Base-by-base conservation (phyloP, 2,113 vertebrate genomes). In the Canis aureus region DNA sequence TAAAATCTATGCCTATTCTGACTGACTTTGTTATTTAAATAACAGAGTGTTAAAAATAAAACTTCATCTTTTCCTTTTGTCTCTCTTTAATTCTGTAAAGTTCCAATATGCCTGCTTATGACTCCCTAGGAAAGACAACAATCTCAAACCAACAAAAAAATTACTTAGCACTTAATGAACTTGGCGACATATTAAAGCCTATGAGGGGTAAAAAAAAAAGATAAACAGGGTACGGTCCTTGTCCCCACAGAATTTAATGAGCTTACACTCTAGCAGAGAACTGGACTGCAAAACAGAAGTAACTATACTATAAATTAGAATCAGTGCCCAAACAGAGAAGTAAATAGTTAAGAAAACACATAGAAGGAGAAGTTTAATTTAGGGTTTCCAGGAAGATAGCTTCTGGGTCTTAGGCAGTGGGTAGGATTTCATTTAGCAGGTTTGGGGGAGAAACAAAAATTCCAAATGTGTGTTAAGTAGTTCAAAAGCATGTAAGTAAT, bases 1-100 rank as follows among this genome's bases (percentile, higher is more conserved):
- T 96, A 67, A 97, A 98, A 92, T 12, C n/a, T 76, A 69, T 74
- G 62, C 16, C 78, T 53, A 17, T 69, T 89, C 60, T 66, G 83
- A 87, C 19, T 29, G 53, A 49, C 60, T 97, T 81, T 22, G 89
- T 97, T 87, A 38, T 53, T 27, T 91, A 9, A 49, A 29, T 16
- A 81, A 55, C 3, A 71, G 25, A 66, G 27, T 27, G 3, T 38
- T 57, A 90, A 91, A 94, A 74, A 25, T 29, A 62, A 73, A 94
- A 32, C 0, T 22, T 29, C 27, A 5, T 16, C 62, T 49, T 69
- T 71, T 71, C 35, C 49, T 43, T 83, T 5, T 57, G 20, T 19
- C 25, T 90, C 25, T 67, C 73, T 60, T 59, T 11, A 62, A 60
- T 53, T 49, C 29, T 83, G 15, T 20, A 2, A 80, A 64, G 8